A percentile compares a stretch with the other conserved stretches of the same genome.
Conservation (phyloP, 2,113 vertebrate genomes). For the Xiphophorus couchianus region DNA sequence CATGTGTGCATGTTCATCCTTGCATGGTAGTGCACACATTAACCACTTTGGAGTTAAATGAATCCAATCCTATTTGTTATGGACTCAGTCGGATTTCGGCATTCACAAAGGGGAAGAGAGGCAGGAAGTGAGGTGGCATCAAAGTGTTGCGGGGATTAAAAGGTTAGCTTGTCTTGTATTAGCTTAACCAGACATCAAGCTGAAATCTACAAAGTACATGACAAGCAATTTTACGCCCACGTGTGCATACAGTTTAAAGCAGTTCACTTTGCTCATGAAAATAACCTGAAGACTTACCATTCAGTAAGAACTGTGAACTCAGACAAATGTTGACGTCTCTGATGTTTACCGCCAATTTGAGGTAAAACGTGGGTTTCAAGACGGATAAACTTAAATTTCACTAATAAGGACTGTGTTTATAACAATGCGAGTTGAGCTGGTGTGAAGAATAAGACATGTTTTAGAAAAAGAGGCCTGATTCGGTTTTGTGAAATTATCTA, state of each 20-base stretch:
- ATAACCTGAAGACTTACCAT: constrained; percentile 30
- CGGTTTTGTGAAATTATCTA: no score
- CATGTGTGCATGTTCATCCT: not conserved
- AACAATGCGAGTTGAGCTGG: no score
- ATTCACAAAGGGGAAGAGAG: constrained; percentile 31
- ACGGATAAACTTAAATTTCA: no score
- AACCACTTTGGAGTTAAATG: constrained; percentile 30
- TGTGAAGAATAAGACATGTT: no score
- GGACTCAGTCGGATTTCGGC: constrained; percentile 28
- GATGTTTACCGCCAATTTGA: no score
- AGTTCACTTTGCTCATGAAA: constrained; percentile 28
- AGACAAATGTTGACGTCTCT: not conserved
- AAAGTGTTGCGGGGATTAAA: constrained; percentile 38
- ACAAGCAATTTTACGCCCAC: constrained; percentile 37
- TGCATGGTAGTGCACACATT: constrained; percentile 10
- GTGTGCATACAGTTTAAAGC: constrained; percentile 23
- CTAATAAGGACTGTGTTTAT: no score
- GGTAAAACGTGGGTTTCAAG: no score
- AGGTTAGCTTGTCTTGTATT: constrained; percentile 25
- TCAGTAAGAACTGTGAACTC: constrained; percentile 8
- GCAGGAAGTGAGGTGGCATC: constrained; percentile 18
- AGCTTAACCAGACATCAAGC: constrained; percentile 29
- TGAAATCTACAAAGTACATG: constrained; percentile 30
- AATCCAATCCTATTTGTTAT: constrained; percentile 54
- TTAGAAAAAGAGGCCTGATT: no score